These are phyloP conservation scores for Australoheros scitulus DNA, from an alignment of 2,113 vertebrate genomes.

Conservation along the genomic window DNA sequence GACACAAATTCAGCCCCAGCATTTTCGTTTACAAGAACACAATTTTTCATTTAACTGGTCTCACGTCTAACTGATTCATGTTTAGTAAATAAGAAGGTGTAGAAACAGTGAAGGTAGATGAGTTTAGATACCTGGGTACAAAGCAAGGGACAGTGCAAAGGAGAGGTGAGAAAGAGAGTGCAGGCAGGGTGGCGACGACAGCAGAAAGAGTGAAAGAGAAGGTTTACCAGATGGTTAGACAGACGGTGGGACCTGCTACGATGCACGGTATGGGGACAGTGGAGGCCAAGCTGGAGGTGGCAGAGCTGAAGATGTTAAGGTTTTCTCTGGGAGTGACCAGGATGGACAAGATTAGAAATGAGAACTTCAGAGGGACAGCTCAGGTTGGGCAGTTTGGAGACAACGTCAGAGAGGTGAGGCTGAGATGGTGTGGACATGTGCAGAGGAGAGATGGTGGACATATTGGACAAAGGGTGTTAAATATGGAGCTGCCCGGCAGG, in stretches of 20 bases:
- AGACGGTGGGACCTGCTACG: too few relatives aligned
- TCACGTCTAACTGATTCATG: fast-evolving
- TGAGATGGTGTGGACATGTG: not conserved
- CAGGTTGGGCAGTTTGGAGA: too few relatives aligned
- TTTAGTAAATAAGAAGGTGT: too few relatives aligned
- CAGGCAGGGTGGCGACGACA: not conserved
- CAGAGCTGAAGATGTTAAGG: fast-evolving
- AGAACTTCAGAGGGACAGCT: too few relatives aligned
- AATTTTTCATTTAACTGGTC: not conserved
- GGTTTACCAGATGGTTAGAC: too few relatives aligned
- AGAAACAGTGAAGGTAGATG: not conserved
- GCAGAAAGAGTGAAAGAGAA: too few relatives aligned
- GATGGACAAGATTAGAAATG: too few relatives aligned
- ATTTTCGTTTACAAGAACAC: not conserved
- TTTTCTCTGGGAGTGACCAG: too few relatives aligned
- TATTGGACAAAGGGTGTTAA: not conserved
- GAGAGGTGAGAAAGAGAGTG: not conserved
- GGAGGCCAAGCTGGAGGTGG: too few relatives aligned
- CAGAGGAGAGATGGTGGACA: not conserved
- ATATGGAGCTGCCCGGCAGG: not conserved
- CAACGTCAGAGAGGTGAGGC: too few relatives aligned
- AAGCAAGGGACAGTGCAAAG: fast-evolving
- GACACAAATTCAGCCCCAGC: not conserved
- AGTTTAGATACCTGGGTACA: not conserved
- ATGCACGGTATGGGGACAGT: not conserved